These are phyloP conservation scores for Calcarius lapponicus DNA, from an alignment of 2,797 vertebrate genomes.

Conservation along the genomic window DNA sequence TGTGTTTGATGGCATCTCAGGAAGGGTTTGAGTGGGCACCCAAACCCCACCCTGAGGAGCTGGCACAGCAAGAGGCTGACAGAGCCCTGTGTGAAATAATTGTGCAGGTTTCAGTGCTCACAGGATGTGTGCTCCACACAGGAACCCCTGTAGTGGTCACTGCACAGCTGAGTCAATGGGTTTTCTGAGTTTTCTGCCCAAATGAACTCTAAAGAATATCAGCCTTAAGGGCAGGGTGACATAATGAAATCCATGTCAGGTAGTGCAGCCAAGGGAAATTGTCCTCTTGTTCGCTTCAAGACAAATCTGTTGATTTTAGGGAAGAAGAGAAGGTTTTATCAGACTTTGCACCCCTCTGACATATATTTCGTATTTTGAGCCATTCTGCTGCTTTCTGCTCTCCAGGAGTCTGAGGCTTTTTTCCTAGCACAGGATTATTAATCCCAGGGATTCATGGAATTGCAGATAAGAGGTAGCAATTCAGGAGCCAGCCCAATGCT, in stretches of 20 bases:
- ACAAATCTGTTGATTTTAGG: neutral
- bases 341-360: neutral
- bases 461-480: neutral
- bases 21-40: neutral
- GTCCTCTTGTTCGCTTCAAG: neutral
- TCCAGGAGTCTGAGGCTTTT: neutral
- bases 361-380: neutral
- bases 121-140: neutral
- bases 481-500: neutral
- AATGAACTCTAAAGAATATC: neutral
- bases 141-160: neutral
- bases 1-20: neutral
- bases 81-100: neutral
- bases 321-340: neutral
- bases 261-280: neutral
- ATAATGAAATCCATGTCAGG: neutral
- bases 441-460: accelerated
- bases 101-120: neutral
- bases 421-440: neutral
- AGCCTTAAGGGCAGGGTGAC: neutral
- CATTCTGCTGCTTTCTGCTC: neutral
- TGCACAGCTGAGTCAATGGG: neutral
- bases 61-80: neutral
- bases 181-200: neutral
- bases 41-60: neutral